phyloP scores from a whole-genome alignment of 2,113 vertebrate species.

The Turnix velox region DNA sequence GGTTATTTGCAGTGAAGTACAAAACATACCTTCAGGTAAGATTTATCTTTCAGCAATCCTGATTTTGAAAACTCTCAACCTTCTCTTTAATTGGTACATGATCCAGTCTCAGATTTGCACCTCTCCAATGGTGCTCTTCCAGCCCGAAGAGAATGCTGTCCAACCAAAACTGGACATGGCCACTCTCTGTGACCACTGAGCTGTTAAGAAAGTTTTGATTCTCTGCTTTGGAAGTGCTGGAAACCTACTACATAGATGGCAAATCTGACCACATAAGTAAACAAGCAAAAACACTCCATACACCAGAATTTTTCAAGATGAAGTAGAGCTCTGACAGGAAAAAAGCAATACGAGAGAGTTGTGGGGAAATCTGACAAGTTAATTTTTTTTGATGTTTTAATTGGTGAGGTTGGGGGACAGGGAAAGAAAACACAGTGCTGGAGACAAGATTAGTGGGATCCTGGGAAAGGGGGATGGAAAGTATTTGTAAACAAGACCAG shows the following conservation, averaged over 20 bases:
- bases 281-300: background rate
- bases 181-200: background rate
- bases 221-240: background rate
- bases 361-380: slow-evolving; percentile 14
- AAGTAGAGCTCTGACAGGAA: background rate
- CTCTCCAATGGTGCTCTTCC: background rate
- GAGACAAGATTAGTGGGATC: background rate
- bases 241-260: background rate
- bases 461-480: background rate
- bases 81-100: background rate
- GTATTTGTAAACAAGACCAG: slow-evolving; percentile 49
- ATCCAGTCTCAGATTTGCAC: background rate
- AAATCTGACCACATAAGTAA: background rate
- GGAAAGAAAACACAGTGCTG: background rate
- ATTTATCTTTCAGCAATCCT: background rate
- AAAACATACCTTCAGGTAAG: background rate
- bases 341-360: background rate
- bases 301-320: background rate
- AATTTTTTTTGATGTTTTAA: slow-evolving; percentile 53
- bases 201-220: background rate
- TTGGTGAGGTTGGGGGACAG: slow-evolving; percentile 4
- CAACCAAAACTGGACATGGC: background rate
- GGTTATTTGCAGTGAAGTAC: background rate
- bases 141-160: background rate
- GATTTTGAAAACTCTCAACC: background rate